phyloP scores from a whole-genome alignment of 2,797 vertebrate genomes.

The Rhynchonycteris naso region DNA sequence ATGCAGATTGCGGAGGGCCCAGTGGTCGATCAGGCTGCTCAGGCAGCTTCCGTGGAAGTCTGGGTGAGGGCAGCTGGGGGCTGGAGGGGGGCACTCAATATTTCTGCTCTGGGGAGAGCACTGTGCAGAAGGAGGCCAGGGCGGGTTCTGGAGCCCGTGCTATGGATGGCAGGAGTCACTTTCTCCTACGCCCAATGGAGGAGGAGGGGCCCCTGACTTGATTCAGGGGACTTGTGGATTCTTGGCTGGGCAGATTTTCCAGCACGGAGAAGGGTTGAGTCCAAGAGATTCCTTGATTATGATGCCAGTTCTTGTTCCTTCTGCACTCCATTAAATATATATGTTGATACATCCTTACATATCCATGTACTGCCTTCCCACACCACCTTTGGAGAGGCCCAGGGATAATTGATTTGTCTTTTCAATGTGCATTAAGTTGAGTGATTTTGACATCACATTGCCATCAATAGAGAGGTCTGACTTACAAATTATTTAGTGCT shows the following conservation, averaged over 20 bases:
- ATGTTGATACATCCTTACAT: conserved; percentile 32
- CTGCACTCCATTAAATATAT: conserved; percentile 40
- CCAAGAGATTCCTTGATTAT: conserved; percentile 52
- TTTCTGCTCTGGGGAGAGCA: not conserved
- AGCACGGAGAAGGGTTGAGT: not conserved
- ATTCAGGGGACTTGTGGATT: not conserved
- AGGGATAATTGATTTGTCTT: conserved; percentile 75
- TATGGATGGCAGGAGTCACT: not conserved
- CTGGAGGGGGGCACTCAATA: not conserved
- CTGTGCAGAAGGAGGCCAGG: not conserved
- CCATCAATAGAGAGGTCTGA: conserved; percentile 49
- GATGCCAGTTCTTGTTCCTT: conserved; percentile 61
- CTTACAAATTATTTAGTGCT: conserved; percentile 76
- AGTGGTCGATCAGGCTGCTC: not conserved
- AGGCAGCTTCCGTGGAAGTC: not conserved
- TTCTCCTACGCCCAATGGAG: not conserved
- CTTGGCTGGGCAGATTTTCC: conserved; percentile 31
- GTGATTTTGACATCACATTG: conserved; percentile 75
- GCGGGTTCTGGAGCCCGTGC: not conserved
- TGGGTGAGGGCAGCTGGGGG: not conserved
- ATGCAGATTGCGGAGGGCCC: not conserved
- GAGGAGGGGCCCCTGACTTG: not conserved
- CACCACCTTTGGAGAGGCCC: conserved; percentile 71
- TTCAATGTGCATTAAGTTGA: conserved; percentile 54
- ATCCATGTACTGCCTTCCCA: conserved; percentile 61